Evolutionary conservation across 2,888 invertebrate genomes (phyloP).

Genomic region (Eurois occulta): DNA sequence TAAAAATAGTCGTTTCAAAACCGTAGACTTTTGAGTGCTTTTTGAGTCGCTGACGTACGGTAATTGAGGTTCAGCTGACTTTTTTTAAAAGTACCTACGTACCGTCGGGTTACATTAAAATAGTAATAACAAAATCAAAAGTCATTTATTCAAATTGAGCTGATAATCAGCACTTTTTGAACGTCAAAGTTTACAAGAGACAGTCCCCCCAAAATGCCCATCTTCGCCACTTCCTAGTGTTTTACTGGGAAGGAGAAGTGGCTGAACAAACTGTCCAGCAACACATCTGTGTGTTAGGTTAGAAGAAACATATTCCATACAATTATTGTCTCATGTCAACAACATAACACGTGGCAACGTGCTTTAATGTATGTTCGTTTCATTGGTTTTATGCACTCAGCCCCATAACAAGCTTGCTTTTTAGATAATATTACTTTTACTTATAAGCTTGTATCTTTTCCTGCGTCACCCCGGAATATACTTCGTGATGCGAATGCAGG

Average conservation of each 20-base stretch:
- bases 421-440: neutral
- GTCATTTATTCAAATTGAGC: no score
- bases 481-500: neutral
- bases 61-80: neutral
- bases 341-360: fast-evolving
- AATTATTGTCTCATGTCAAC: no score
- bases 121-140: no score
- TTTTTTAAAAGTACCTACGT: neutral
- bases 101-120: no score
- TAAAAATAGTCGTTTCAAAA: neutral
- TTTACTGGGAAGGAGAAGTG: no score
- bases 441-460: neutral
- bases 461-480: neutral
- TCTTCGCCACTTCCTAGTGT: no score
- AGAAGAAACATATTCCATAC: no score
- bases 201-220: no score
- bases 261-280: no score
- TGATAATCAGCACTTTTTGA: no score
- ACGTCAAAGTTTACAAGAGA: no score
- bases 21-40: neutral
- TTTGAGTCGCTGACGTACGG: neutral
- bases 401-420: fast-evolving
- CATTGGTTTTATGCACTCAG: neutral
- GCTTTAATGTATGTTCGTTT: neutral
- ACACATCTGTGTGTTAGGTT: no score